These are phyloP conservation scores for Mantis religiosa DNA, from an alignment of 2,888 invertebrate species.

Conservation along the genomic window DNA sequence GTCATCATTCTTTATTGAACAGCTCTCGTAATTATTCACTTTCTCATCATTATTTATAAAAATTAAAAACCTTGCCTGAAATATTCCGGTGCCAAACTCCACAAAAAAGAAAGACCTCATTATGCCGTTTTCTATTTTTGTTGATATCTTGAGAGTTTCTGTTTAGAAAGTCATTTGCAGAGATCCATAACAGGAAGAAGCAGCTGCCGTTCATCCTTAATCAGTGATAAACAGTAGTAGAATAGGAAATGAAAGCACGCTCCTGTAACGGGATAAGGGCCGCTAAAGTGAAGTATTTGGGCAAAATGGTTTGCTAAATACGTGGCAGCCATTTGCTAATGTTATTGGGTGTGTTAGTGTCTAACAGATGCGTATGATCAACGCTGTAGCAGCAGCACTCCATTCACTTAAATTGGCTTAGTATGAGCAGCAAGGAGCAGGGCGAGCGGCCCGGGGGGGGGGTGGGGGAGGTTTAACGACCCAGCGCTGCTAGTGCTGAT, in stretches of 20 bases:
- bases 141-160: no score
- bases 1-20: no score
- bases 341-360: not conserved
- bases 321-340: not conserved
- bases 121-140: no score
- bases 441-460: no score
- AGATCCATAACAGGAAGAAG: not conserved
- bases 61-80: no score
- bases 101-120: no score
- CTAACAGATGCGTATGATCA: not conserved
- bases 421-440: not conserved
- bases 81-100: no score
- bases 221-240: not conserved
- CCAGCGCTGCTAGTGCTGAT: not conserved
- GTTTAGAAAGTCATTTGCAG: not conserved
- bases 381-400: not conserved
- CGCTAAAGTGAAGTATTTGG: not conserved
- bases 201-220: not conserved
- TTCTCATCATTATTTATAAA: no score
- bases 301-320: not conserved
- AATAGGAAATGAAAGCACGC: not conserved
- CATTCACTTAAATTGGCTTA: not conserved
- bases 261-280: not conserved
- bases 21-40: no score
- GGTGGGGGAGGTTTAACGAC: not conserved